Conservation (phyloP, 2,888 invertebrate genomes). For the Bursaphelenchus okinawaensis region DNA sequence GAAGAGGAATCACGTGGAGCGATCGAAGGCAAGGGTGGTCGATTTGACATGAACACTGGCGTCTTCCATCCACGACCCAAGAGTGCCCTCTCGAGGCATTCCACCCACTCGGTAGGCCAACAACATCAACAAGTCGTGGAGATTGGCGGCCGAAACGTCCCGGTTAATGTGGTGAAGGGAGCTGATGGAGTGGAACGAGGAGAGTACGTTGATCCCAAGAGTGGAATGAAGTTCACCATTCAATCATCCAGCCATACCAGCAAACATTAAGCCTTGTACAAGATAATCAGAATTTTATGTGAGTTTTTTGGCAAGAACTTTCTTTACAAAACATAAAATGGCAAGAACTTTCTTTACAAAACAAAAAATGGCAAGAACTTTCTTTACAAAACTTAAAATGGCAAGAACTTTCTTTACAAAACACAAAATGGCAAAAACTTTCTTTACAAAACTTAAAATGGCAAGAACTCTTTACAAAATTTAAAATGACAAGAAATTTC, state of each 20-base stretch:
- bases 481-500: too few relatives aligned
- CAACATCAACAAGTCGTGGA: slow-evolving; percentile 40
- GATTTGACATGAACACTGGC: slow-evolving; percentile 5
- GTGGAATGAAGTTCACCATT: slow-evolving; percentile 59
- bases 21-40: slow-evolving; percentile 26
- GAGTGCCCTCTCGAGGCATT: background rate
- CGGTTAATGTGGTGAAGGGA: slow-evolving; percentile 55
- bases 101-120: background rate
- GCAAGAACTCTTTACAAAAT: too few relatives aligned
- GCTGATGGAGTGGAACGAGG: slow-evolving; percentile 56
- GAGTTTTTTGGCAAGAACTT: too few relatives aligned
- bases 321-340: too few relatives aligned
- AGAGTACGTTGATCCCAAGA: slow-evolving; percentile 55
- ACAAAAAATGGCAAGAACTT: too few relatives aligned
- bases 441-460: background rate
- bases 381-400: background rate
- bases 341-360: too few relatives aligned
- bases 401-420: too few relatives aligned
- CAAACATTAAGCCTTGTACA: background rate
- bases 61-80: background rate
- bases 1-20: slow-evolving; percentile 53
- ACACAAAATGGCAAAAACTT: too few relatives aligned
- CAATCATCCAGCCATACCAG: slow-evolving; percentile 21
- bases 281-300: background rate
- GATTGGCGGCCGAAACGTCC: slow-evolving; percentile 56